A percentile compares a stretch with the other conserved stretches of the same genome.
Evolutionary conservation across 2,113 vertebrate genomes (phyloP).

Genomic region (Xenus cinereus): DNA sequence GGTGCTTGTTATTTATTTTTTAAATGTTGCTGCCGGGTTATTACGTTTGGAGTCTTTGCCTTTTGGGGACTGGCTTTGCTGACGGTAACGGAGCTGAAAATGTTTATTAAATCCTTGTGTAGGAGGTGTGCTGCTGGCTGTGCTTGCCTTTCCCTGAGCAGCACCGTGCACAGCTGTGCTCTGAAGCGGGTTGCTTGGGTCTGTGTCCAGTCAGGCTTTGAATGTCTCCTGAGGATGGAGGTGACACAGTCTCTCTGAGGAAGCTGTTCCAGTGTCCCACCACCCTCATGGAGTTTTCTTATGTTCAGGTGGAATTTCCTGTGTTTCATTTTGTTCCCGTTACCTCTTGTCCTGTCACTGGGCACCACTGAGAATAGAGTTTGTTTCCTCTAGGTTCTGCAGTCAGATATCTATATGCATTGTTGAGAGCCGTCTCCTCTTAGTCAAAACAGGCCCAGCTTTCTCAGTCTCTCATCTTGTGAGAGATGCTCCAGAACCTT

Average conservation of each 20-base stretch:
- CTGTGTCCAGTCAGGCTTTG: not conserved
- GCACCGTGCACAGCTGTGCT: not conserved
- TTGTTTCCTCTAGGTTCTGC: fast-evolving
- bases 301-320: not conserved
- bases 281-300: not conserved
- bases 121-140: fast-evolving
- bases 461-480: not conserved
- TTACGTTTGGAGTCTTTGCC: fast-evolving
- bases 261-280: not conserved
- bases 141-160: fast-evolving
- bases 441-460: not conserved
- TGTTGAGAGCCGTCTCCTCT: not conserved
- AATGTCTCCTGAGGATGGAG: no score
- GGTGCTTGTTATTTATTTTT: not conserved
- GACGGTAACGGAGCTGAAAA: not conserved
- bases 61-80: not conserved
- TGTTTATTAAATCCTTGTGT: no score
- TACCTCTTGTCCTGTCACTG: not conserved
- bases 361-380: not conserved
- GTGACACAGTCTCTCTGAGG: not conserved
- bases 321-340: fast-evolving
- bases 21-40: no score
- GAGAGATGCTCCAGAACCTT: not conserved
- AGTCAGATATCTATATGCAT: fast-evolving
- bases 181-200: fast-evolving